Evolutionary conservation across 2,888 invertebrate genomes (phyloP).

Genomic region (Agonum fuliginosum): DNA sequence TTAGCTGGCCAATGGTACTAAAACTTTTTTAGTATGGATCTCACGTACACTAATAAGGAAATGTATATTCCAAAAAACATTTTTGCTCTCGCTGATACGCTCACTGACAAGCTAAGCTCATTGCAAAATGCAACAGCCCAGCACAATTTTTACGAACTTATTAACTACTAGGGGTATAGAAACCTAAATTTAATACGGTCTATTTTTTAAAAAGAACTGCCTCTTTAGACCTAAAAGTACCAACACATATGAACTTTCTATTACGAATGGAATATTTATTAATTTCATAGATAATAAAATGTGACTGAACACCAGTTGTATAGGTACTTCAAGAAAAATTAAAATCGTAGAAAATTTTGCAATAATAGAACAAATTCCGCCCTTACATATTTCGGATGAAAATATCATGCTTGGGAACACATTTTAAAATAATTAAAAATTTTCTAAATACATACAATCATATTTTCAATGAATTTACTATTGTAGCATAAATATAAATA

Average conservation of each 20-base stretch:
- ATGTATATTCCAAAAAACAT: slow-evolving; percentile 16
- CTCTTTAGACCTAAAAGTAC: slow-evolving; percentile 45
- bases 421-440: not conserved
- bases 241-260: slow-evolving; percentile 20
- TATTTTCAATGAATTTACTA: slow-evolving; percentile 22
- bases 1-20: slow-evolving; percentile 47
- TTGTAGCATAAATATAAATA: no score
- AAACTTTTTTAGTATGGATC: slow-evolving; percentile 39
- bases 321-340: slow-evolving; percentile 27
- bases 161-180: slow-evolving; percentile 11
- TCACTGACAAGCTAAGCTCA: slow-evolving; percentile 39
- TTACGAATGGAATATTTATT: slow-evolving; percentile 2
- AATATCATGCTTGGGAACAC: slow-evolving; percentile 52
- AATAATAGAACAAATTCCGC: slow-evolving; percentile 50
- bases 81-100: slow-evolving; percentile 45
- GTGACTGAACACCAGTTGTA: slow-evolving; percentile 24
- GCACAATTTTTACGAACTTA: slow-evolving; percentile 40
- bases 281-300: not conserved
- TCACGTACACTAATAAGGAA: slow-evolving; percentile 20
- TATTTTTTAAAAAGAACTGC: slow-evolving; percentile 47
- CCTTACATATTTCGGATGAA: slow-evolving; percentile 22
- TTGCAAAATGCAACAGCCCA: slow-evolving; percentile 11
- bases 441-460: slow-evolving; percentile 37
- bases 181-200: slow-evolving; percentile 28
- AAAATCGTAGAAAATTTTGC: slow-evolving; percentile 31